A percentile compares a stretch with the other conserved stretches of the same genome.
phyloP scores from a whole-genome alignment of 2,113 vertebrate species.

The Oncorhynchus gorbuscha region DNA sequence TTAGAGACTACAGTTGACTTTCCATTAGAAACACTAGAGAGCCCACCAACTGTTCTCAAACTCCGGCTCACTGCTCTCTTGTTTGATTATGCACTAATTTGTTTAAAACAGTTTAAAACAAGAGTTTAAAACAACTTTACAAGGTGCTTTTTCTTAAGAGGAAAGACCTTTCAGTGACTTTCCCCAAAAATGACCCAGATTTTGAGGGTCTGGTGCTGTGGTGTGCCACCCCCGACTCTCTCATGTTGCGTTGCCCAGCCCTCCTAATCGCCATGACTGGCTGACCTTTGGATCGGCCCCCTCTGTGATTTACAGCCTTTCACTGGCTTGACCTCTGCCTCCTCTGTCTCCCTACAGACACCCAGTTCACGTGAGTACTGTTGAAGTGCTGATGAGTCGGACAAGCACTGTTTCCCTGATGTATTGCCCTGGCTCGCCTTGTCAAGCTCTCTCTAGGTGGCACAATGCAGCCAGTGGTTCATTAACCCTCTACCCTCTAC shows the following conservation, averaged over 20 bases:
- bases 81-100: background rate
- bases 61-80: background rate
- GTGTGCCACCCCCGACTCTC: constrained; percentile 62
- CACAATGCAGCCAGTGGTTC: constrained; percentile 36
- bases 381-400: constrained; percentile 19
- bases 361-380: constrained; percentile 57
- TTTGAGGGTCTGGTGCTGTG: constrained; percentile 43
- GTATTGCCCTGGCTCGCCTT: constrained; percentile 57
- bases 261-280: constrained; percentile 67
- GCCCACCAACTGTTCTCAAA: background rate
- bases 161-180: background rate
- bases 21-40: background rate
- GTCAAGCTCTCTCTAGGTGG: constrained; percentile 72
- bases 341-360: constrained; percentile 34
- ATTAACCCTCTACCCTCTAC: constrained; percentile 16
- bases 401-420: background rate
- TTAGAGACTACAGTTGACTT: background rate
- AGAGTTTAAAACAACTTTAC: background rate
- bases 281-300: constrained; percentile 66
- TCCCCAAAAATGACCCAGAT: constrained; percentile 8
- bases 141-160: background rate
- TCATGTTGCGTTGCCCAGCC: constrained; percentile 47
- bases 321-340: constrained; percentile 66
- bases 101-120: background rate
- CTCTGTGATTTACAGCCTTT: constrained; percentile 72